Evolutionary conservation across 2,113 vertebrate species (phyloP), one percentile per base, ranked within the genome.

Genomic region (Reinhardtius hippoglossoides): DNA sequence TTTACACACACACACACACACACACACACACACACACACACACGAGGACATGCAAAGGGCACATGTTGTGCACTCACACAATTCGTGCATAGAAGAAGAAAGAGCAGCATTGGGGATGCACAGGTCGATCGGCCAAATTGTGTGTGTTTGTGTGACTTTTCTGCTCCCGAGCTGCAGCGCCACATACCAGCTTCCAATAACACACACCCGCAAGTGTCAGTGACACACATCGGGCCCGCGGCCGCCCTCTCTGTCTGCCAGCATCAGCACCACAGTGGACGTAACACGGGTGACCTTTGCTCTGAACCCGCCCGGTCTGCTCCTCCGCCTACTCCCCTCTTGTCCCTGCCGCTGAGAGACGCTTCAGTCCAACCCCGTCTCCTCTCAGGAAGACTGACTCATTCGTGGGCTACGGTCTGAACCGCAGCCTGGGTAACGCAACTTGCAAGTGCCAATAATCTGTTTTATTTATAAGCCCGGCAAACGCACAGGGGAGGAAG

Each of bases 171-270:
- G 77, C 60, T 40, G 37, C 40, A 72, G 75, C 72, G 63, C 73
- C 56, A 72, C 80, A 79, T 55, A 80, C 74, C 82, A 76, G 78
- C 74, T 70, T 74, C 82, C n/a, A 21, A 52, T 42, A 65, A 70
- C 40, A 44, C 61, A 78, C 61, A 80, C 70, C 71, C 71, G 52
- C 67, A 64, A 85, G 80, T 78, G 68, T 80, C 59, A 21, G 78
- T 84, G 83, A 86, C 84, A 90, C 70, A 86, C 46, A 78, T 76
- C 73, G 31, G 31, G 24, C 63, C 20, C 1, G 73, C 80, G 71
- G 84, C 63, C 14, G 71, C 76, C 66, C 61, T 72, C 68, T 86
- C 78, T 89, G 81, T 84, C 77, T 66, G 71, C 74, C 86, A 85
- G 65, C 44, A 78, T 83, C 82, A 82, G 68, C 61, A 44, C 62